Base-by-base conservation (phyloP, 92 coral and sea anemone genomes). In the Zoanthus sansibaricus region DNA sequence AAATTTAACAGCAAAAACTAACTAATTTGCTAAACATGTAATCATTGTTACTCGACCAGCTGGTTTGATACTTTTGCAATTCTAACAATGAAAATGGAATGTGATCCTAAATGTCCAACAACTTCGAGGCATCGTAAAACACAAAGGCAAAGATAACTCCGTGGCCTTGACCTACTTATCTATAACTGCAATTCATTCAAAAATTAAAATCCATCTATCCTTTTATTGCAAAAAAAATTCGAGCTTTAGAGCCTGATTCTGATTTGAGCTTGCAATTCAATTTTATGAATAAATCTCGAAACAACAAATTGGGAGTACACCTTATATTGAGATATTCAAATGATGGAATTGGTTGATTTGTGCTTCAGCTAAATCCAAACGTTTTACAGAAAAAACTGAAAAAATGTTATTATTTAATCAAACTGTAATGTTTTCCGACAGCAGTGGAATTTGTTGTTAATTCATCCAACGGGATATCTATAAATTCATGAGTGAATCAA, bases 271-370 rank as follows among this genome's bases (percentile, higher is more conserved):
- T 20, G 69, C 9, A 20, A 20, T 62, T 21, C n/a, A 62, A 62
- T 20, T 62, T 62, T 17, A 62, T 62, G n/a, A 62, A 16, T 62
- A 62, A 62, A 62, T 62, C 69, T 7, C 30, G n/a, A 30, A 69
- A 69, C 18, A 46, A 21, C 75, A 67, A 80, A 67, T 44, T 80
- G 85, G 85, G 85, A 80, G 85, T 66, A 46, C 62, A 13, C 85
- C 67, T 48, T 6, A 49, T 74, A 44, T 44, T 13, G 62, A 67
- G 52, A 64, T 46, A 46, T 71, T 59, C 32, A 25, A 31, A 17
- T 66, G 45, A 18, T 66, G 16, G 75, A 66, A 33, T 12, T 18
- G 59, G 66, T 11, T 20, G 12, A 16, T 30, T 69, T 33, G 31
- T 20, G 45, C 10, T 30, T 69, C 17, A 33, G 74, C n/a, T 31